Evolutionary conservation across 1,140 invertebrate genomes (phyloP).

Genomic region (Globodera rostochiensis): DNA sequence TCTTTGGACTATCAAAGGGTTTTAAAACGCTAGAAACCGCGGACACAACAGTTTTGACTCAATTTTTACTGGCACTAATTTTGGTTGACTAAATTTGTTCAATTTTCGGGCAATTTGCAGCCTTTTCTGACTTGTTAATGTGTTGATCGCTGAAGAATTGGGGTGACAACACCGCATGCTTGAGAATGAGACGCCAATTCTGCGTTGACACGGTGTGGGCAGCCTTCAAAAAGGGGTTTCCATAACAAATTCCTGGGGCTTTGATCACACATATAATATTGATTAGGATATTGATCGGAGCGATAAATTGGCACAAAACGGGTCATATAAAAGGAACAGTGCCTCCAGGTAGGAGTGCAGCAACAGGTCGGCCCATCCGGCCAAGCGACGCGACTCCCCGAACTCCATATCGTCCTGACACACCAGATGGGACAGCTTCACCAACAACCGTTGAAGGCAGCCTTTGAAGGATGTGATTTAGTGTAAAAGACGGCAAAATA

Average conservation of each 20-base stretch:
- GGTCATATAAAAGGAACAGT: background rate
- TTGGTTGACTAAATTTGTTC: too few species aligned
- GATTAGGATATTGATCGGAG: background rate
- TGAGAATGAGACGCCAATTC: constrained; percentile 33
- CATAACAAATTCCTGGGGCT: background rate
- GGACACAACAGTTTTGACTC: too few species aligned
- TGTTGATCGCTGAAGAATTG: constrained; percentile 36
- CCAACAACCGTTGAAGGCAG: background rate
- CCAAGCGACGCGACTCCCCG: constrained; percentile 1
- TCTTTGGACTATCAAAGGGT: too few species aligned
- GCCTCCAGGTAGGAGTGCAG: constrained; percentile 16
- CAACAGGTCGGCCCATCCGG: constrained; percentile 22
- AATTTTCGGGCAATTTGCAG: too few species aligned
- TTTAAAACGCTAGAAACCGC: too few species aligned
- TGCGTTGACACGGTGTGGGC: constrained; percentile 22
- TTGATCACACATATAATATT: background rate
- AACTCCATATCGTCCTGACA: constrained; percentile 3
- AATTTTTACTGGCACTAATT: too few species aligned
- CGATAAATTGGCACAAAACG: too few species aligned
- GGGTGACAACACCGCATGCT: constrained; percentile 26
- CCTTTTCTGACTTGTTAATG: constrained; percentile 23
- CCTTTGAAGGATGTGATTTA: background rate
- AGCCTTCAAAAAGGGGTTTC: background rate
- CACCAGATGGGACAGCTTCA: constrained; percentile 11
- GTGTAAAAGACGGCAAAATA: too few species aligned